These are phyloP conservation scores for Apteryx mantelli DNA, from an alignment of 2,113 vertebrate genomes.

Conservation along the genomic window DNA sequence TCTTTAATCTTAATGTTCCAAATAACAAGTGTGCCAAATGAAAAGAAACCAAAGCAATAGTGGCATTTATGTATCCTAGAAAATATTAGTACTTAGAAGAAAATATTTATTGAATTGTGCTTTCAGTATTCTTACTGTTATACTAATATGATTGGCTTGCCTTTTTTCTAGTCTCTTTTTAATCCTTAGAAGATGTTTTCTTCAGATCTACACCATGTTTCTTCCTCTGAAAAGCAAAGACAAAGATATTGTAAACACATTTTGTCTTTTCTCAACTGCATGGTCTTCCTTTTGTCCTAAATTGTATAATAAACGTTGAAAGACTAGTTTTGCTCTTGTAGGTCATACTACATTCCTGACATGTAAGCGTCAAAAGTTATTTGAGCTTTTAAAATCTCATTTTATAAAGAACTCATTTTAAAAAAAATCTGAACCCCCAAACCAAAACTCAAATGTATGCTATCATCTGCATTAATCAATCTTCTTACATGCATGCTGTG, in stretches of 20 bases:
- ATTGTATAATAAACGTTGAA: neutral
- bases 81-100: neutral
- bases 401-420: neutral
- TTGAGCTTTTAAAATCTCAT: neutral
- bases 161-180: neutral
- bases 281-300: neutral
- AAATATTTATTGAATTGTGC: neutral
- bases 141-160: neutral
- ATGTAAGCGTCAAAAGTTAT: neutral
- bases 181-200: neutral
- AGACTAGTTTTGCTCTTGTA: neutral
- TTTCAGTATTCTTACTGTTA: neutral
- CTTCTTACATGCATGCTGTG: neutral
- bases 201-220: neutral
- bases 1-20: neutral
- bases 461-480: neutral
- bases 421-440: neutral
- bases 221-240: neutral
- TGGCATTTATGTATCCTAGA: neutral
- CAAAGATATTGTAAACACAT: neutral
- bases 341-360: rapidly evolving
- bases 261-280: neutral
- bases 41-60: neutral
- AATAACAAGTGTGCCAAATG: neutral
- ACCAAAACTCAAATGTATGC: neutral